Base-by-base conservation (phyloP, 2,888 invertebrate species). In the Rhamphomyia laevipes region DNA sequence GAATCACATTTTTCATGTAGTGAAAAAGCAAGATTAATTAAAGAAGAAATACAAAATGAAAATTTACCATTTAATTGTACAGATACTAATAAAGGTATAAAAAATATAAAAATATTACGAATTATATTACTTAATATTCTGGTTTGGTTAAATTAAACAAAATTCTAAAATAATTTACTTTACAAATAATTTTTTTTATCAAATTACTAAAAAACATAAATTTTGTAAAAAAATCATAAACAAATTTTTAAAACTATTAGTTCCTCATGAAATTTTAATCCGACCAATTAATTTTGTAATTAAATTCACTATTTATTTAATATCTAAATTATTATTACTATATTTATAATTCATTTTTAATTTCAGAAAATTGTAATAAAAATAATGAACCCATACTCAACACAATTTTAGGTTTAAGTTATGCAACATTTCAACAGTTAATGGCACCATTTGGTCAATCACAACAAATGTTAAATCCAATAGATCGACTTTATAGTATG, bases 401-500 rank as follows among this genome's bases (percentile, higher is more conserved):
- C 37, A 66, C 70, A 23, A 67, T 70, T 42, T 59, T 71, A 41
- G 70, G 68, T 11, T 58, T 70, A 50, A 68, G 68, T 52, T 70
- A 70, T 55, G 67, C 70, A 43, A 68, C 71, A 33, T 68, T 70
- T 50, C 71, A 70, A 47, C 70, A 69, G 54, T 59, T 70, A 17
- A 68, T 70, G 73, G 73, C 60, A 61, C 67, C 67, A 60, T 65
- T 73, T 57, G 64, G 67, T 54, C 63, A 68, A 56, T 57, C 64
- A 40, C 66, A 72, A 23, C 52, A 62, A 35, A 72, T 74, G 59
- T 66, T 76, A 46, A 78, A 78, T 63, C 79, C 79, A 11, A 79
- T 79, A 53, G 79, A 79, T 67, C 72, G 78, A 40, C 64, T 79
- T 15, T 79, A 79, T 60, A 79, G 78, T 50, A 79, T 79, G 79